A percentile compares a stretch with the other conserved stretches of the same genome.
These are phyloP conservation scores for Eurytoma californica DNA, from an alignment of 2,888 invertebrate genomes.

Conservation along the genomic window DNA sequence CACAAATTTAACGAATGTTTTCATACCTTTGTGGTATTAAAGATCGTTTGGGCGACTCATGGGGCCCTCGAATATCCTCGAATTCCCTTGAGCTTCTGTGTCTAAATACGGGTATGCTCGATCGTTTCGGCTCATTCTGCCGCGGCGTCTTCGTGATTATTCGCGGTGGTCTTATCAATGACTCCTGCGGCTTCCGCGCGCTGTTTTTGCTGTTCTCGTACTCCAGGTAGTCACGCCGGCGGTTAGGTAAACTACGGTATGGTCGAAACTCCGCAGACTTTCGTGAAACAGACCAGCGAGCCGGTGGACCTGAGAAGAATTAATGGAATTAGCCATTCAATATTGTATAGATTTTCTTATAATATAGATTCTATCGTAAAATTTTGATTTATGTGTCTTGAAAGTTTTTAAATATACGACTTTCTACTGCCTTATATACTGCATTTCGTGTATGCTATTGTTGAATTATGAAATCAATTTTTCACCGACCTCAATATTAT, in stretches of 20 bases:
- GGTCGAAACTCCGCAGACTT: conserved; percentile 78
- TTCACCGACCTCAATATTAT: too few relatives aligned
- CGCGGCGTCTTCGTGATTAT: conserved; percentile 64
- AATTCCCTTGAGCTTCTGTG: conserved; percentile 70
- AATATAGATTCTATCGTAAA: too few relatives aligned
- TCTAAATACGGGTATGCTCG: conserved; percentile 71
- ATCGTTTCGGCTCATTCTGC: conserved; percentile 66
- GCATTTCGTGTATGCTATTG: too few relatives aligned
- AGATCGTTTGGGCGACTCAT: conserved; percentile 71
- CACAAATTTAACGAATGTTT: neutral
- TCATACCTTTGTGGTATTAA: conserved; percentile 71
- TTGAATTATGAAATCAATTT: too few relatives aligned
- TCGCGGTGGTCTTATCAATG: conserved; percentile 62
- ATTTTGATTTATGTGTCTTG: too few relatives aligned
- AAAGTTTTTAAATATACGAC: too few relatives aligned
- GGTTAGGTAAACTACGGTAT: conserved; percentile 78
- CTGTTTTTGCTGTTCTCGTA: conserved; percentile 53
- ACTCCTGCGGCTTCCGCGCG: conserved; percentile 45
- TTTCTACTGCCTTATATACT: too few relatives aligned
- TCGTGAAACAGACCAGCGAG: conserved; percentile 76
- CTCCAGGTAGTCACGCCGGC: conserved; percentile 46
- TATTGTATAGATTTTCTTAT: too few relatives aligned
- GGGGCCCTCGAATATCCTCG: conserved; percentile 71
- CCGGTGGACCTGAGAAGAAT: conserved; percentile 75
- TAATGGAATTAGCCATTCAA: too few relatives aligned